phyloP scores from a whole-genome alignment of 2,888 invertebrate species.

The Lepeophtheirus nordmannii region DNA sequence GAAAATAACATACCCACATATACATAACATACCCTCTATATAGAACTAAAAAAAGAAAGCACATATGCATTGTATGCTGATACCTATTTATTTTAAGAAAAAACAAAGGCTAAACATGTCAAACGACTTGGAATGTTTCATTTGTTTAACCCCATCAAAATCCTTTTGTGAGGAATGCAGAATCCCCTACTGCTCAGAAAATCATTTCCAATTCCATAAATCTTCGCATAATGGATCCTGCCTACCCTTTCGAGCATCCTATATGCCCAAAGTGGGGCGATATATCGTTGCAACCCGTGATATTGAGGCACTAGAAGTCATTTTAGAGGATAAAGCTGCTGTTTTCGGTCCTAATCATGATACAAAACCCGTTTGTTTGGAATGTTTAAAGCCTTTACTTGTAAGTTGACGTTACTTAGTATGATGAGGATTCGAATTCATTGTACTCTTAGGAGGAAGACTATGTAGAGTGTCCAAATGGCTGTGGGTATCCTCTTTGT shows the following conservation, averaged over 20 bases:
- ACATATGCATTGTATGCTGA: too few species aligned
- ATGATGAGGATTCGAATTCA: constrained; percentile 24
- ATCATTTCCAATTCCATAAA: neutral
- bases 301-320: constrained; percentile 27
- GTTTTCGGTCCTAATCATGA: constrained; percentile 28
- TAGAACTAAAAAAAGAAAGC: too few species aligned
- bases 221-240: neutral
- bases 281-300: constrained; percentile 28
- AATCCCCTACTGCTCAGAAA: constrained; percentile 8
- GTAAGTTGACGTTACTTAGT: constrained; percentile 25
- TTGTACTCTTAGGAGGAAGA: constrained; percentile 6
- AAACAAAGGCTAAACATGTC: neutral
- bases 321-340: constrained; percentile 26
- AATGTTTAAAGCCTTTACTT: constrained; percentile 27
- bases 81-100: too few species aligned
- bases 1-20: too few species aligned
- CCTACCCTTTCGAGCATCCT: neutral
- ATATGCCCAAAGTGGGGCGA: constrained; percentile 25
- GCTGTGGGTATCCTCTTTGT: constrained; percentile 15
- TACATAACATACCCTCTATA: too few species aligned
- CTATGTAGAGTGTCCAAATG: neutral
- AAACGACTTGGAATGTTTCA: neutral
- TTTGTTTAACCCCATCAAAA: neutral
- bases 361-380: constrained; percentile 28
- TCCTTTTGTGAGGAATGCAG: neutral